Percentiles rank a stretch among this genome's conserved stretches.
phyloP scores from a whole-genome alignment of 2,797 vertebrate genomes.

The Paedocypris micromegethes region DNA sequence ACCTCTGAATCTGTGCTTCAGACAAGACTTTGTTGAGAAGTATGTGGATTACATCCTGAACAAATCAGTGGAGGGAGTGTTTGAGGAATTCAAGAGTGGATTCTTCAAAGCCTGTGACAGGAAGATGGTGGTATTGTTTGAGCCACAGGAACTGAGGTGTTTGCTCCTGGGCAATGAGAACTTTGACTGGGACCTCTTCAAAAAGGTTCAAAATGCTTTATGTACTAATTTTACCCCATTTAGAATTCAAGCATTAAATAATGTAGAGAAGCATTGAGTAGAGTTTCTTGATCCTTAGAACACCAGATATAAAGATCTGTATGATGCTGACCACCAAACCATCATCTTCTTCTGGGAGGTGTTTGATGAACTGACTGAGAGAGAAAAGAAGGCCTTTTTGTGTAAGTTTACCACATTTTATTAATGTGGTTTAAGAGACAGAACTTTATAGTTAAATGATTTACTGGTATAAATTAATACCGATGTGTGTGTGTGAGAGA shows the following conservation, averaged over 20 bases:
- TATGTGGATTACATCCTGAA: conserved; percentile 62
- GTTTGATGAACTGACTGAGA: conserved; percentile 58
- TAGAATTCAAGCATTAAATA: too few relatives aligned
- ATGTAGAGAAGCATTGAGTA: not conserved
- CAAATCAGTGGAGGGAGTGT: conserved; percentile 78
- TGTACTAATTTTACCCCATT: not conserved
- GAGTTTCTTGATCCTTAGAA: conserved; percentile 49
- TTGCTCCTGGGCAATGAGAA: conserved; percentile 88
- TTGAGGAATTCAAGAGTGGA: conserved; percentile 79
- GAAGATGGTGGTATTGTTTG: conserved; percentile 82
- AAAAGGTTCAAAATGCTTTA: conserved; percentile 68
- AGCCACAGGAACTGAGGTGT: conserved; percentile 85
- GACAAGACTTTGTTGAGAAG: conserved; percentile 63
- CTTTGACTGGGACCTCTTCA: conserved; percentile 87
- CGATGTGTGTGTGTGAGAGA: too few relatives aligned
- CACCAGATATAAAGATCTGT: conserved; percentile 34
- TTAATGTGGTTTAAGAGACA: too few relatives aligned
- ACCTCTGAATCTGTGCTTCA: conserved; percentile 43
- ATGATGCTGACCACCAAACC: conserved; percentile 46
- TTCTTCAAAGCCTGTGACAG: conserved; percentile 90
- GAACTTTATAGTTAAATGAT: too few relatives aligned
- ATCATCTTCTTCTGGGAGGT: conserved; percentile 66
- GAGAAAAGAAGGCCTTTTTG: conserved; percentile 65
- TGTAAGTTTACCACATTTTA: conserved; percentile 52
- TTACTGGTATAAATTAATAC: too few relatives aligned